These are phyloP conservation scores for Darevskia mixta DNA, from an alignment of 2,797 vertebrate genomes.

Conservation along the genomic window DNA sequence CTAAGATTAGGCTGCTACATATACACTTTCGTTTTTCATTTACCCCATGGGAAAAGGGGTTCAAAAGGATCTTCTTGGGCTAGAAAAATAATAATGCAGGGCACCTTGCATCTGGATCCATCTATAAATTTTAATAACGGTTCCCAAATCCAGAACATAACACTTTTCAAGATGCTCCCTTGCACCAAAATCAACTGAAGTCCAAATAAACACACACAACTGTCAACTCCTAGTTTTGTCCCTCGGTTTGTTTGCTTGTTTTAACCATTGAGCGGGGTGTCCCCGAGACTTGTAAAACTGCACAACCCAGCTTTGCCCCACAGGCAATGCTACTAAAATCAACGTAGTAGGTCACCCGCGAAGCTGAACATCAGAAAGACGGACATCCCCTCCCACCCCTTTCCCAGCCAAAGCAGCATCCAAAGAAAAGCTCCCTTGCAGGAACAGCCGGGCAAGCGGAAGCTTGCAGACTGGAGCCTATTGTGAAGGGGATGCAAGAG, in stretches of 20 bases:
- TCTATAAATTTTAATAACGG: not conserved
- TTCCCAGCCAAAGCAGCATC: not conserved
- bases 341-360: not conserved
- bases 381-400: not conserved
- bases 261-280: not conserved
- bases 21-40: not conserved
- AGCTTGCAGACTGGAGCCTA: not conserved
- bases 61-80: not conserved
- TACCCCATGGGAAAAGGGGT: not conserved
- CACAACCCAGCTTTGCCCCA: not conserved
- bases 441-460: not conserved
- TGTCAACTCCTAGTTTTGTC: not conserved
- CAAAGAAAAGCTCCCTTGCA: not conserved
- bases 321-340: not conserved
- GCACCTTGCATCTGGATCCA: not conserved
- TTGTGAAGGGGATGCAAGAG: slow-evolving; percentile 5
- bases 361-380: not conserved
- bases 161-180: not conserved
- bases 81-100: not conserved
- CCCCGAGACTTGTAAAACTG: not conserved
- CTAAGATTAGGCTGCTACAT: not conserved
- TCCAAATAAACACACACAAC: not conserved
- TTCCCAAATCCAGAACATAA: not conserved
- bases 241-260: not conserved
- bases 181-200: too few relatives aligned